Percentiles rank a stretch among this genome's conserved stretches.
Evolutionary conservation across 2,888 invertebrate genomes (phyloP).

Genomic region (Galerucella pusilla): DNA sequence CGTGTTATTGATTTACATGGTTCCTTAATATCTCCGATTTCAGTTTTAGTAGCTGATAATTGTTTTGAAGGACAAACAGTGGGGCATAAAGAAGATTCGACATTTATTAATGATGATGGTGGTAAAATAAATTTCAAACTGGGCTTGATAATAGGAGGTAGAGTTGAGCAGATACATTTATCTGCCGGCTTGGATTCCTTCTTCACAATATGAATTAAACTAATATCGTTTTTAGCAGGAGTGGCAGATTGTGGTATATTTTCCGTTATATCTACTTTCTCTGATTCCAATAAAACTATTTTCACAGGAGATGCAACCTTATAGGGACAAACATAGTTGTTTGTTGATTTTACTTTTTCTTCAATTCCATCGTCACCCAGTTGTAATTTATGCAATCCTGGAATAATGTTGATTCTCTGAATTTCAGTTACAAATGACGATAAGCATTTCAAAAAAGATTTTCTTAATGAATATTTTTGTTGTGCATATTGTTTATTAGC

Average conservation of each 20-base stretch:
- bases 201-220: too few species aligned
- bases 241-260: too few species aligned
- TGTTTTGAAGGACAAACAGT: neutral
- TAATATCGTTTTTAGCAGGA: too few species aligned
- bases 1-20: neutral
- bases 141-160: too few species aligned
- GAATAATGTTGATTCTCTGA: neutral
- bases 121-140: too few species aligned
- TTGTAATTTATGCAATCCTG: neutral
- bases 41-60: neutral
- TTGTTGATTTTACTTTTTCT: neutral
- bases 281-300: too few species aligned
- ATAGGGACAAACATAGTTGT: neutral
- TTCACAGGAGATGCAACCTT: too few species aligned
- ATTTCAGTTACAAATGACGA: neutral
- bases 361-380: neutral
- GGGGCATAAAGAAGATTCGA: too few species aligned
- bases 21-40: neutral
- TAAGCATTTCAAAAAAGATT: neutral
- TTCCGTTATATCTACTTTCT: too few species aligned
- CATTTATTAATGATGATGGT: neutral
- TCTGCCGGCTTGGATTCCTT: too few species aligned
- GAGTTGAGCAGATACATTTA: too few species aligned
- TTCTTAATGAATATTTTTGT: neutral
- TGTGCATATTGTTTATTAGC: neutral